Conservation (phyloP, 2,888 invertebrate species). For the Chrysina gloriosa region DNA sequence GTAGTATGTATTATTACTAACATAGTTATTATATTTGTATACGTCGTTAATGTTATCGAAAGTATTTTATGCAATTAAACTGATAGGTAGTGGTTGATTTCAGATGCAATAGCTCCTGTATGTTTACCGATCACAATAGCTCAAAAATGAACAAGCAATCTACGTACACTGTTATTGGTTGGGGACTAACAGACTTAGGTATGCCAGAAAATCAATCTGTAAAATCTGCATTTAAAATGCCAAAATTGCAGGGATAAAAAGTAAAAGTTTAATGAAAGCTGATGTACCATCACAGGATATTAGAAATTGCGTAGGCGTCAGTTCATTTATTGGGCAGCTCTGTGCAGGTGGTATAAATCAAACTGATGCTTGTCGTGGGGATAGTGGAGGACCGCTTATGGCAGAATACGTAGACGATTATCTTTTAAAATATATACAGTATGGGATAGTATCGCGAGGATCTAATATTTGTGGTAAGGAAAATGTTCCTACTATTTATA, state of each 20-base stretch:
- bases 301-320: neutral
- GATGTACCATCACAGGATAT: neutral
- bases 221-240: neutral
- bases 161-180: slow-evolving; percentile 9
- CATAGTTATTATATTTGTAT: neutral
- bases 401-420: slow-evolving; percentile 61
- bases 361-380: slow-evolving; percentile 74
- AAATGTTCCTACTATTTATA: slow-evolving; percentile 74
- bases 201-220: neutral
- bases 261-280: slow-evolving; percentile 22
- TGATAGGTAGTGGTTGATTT: too few relatives aligned
- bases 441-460: slow-evolving; percentile 70
- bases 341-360: slow-evolving; percentile 77
- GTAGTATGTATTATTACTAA: slow-evolving; percentile 46
- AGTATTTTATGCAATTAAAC: too few relatives aligned
- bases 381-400: slow-evolving; percentile 74
- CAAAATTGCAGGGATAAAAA: slow-evolving; percentile 8
- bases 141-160: neutral
- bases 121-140: slow-evolving; percentile 1
- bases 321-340: slow-evolving; percentile 64
- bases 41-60: too few relatives aligned
- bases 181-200: neutral
- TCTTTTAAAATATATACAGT: slow-evolving; percentile 11
- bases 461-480: slow-evolving; percentile 63
- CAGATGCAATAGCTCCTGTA: neutral